Base-by-base conservation (phyloP, 2,113 vertebrate species). In the Setophaga kirtlandii region DNA sequence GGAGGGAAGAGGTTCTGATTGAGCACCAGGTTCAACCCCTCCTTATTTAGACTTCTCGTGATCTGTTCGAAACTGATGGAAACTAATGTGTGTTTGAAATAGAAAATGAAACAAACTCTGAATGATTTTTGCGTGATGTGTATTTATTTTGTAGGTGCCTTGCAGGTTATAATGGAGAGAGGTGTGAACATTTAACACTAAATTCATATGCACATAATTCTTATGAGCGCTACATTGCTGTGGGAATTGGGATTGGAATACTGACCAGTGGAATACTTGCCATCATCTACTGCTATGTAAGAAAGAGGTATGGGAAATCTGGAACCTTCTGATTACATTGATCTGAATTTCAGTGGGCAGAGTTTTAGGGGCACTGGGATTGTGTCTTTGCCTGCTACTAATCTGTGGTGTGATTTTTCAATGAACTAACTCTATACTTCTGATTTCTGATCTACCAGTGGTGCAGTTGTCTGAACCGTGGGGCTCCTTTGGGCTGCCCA, bases 91-190 rank as follows among this genome's bases (percentile, higher is more conserved):
- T 41, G 60, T 24, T 73, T 75, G 52, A 50, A 81, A 80, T 37
- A 90, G 16, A 42, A 49, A 79, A 60, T 35, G 2, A 28, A 27
- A 55, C 13, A 56, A n/a, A 31, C 74, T 87, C 52, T 76, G 63
- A 80, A 50, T 90, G 37, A 68, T 30, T 64, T 68, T 82, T 89
- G 46, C 23, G 12, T 17, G 35, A 11, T 87, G 28, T 92, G 1
- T 59, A 2, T 93, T 89, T 96, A 25, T 82, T 87, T 94, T 90
- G 37, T 91, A 98, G 98, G 90, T 98, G 98, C 90, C 97, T 97
- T 13, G 97, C 98, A 44, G 98, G 98, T 67, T 98, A 98, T 60
- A 98, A 97, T 53, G 98, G 98, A 82, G 98, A 98, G 94, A 98
- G 98, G 35, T 98, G 98, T 94, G 98, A 98, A 63, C 98, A 98